Evolutionary conservation across 2,888 invertebrate species (phyloP), one percentile per base, ranked within the genome.

Genomic region (Agriopis leucophaearia): DNA sequence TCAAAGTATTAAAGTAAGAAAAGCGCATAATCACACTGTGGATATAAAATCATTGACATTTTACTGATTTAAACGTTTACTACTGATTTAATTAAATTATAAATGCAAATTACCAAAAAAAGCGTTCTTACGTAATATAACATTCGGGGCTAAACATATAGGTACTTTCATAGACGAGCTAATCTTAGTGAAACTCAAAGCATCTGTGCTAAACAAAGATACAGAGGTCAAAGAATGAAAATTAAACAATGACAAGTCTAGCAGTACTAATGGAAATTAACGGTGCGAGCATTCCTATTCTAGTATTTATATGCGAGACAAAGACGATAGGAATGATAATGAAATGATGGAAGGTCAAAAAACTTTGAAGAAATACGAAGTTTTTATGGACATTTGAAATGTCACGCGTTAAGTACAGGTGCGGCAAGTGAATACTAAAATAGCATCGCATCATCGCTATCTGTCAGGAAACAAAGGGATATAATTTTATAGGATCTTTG

Each of bases 301-400:
- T 60, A 63, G 67, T 74, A 58, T 69, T 72, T 71, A 48, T 69
- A 67, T 69, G 60, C 68, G 57, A 67, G 48, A 70, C 61, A 63
- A 64, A 51, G 36, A 61, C 60, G 74, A 38, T 64, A 52, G 48
- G 71, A 72, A 73, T 75, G 54, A 38, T 61, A 74, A 74, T 73
- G 42, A 61, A 67, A 51, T 56, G 66, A 72, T 73, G 65, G 50
- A 71, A 68, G 76, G 74, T 77, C 70, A 75, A 74, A 69, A 74
- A 74, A 68, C 73, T 70, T 69, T 54, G 50, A 27, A 36, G 63
- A 72, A 74, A 57, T 68, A 64, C 59, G 51, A 66, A 50, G 68
- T 64, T 69, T 68, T 69, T 64, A 69, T 69, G 56, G 51, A n/a
- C 64, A 64, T 64, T 64, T 69, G 56, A 68, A 69, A 69, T 64